Base-by-base conservation (phyloP, 2,113 vertebrate species). In the Apus apus region DNA sequence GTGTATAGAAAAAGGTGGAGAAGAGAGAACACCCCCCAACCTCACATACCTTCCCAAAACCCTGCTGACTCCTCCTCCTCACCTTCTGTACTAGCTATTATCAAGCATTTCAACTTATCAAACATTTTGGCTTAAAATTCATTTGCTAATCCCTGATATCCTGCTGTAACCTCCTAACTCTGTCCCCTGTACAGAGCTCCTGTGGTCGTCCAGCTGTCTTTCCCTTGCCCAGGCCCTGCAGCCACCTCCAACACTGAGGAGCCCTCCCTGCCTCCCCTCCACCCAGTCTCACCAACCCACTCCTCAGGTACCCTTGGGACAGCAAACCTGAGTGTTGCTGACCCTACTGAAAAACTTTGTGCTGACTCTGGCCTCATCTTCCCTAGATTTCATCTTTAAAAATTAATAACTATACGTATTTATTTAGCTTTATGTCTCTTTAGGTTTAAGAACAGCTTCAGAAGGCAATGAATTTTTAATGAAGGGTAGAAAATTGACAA, bases 381-480 rank as follows among this genome's bases (percentile, higher is more conserved):
- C 27, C 48, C 53, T 8, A 32, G 6, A 25, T 72, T 81, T 68
- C 11, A 43, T 71, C 53, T 93, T 92, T 56, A 74, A 93, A 93
- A 81, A 67, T 64, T 67, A 62, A 36, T 71, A 72, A 61, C 18
- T 75, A 1, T n/a, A 66, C 9, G 13, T 60, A 48, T 72, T 85
- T 87, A 38, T 89, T 75, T 53, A 81, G 72, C 27, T 88, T 80
- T 70, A 78, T 74, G n/a, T 54, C 45, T 68, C 70, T 72, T 73
- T 58, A 82, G 22, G 58, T 38, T 1, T 0, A 75, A 89, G 36
- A 87, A 26, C 8, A 89, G 54, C 57, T 87, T 73, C 5, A 12
- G 67, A 95, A 89, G 40, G 9, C 25, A 79, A 91, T 78, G 23
- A 13, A 87, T 92, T 95, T 96, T 86, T 90, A 81, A 93, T 40